Percentiles rank a stretch among this genome's conserved stretches.
These are phyloP conservation scores for Troglohyphantes excavatus DNA, from an alignment of 2,888 invertebrate species.

Conservation along the genomic window DNA sequence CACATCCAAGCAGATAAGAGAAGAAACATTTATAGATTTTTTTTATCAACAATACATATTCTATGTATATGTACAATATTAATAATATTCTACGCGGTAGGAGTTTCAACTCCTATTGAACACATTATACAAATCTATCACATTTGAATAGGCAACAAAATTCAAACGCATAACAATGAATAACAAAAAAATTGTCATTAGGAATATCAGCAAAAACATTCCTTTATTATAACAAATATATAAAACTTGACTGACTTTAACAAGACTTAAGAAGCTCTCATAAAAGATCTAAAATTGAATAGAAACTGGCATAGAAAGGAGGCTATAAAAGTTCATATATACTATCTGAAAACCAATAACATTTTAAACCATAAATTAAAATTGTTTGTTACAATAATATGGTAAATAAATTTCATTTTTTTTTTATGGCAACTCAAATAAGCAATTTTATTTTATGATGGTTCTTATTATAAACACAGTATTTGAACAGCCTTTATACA, in stretches of 20 bases:
- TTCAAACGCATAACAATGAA: conserved; percentile 44
- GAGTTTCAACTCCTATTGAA: conserved; percentile 29
- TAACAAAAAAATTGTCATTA: conserved; percentile 48
- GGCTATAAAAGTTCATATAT: neutral
- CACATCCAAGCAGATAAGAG: conserved; percentile 51
- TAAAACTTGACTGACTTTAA: conserved; percentile 31
- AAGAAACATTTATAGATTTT: conserved; percentile 45
- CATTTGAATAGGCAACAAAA: conserved; percentile 51
- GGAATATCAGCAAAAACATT: conserved; percentile 45
- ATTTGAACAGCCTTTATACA: conserved; percentile 38
- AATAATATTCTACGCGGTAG: conserved; percentile 43
- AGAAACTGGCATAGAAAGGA: neutral
- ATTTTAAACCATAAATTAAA: neutral
- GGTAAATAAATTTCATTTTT: neutral
- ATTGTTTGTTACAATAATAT: neutral
- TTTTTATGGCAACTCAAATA: neutral
- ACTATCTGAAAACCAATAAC: neutral
- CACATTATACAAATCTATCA: conserved; percentile 58
- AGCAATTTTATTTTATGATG: neutral
- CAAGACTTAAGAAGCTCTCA: conserved; percentile 12
- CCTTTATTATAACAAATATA: conserved; percentile 46
- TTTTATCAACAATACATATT: conserved; percentile 62
- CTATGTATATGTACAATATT: conserved; percentile 70
- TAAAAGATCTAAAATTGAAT: neutral
- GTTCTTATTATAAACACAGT: conserved; percentile 3